Conservation (phyloP, 2,797 vertebrate genomes). For the Psittacula echo region DNA sequence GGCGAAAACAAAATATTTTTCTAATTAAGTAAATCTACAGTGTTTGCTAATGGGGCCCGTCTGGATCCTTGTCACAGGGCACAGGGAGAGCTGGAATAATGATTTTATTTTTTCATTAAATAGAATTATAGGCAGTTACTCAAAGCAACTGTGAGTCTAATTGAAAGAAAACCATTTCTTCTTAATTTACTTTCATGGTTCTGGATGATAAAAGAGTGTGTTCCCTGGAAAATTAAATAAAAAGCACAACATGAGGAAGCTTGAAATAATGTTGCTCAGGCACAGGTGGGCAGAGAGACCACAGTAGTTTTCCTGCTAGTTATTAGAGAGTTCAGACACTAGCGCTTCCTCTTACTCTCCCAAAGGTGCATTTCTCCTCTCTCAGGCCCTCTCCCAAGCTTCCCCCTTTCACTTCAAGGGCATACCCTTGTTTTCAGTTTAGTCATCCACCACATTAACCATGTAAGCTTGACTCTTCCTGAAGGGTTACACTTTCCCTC, state of each 20-base stretch:
- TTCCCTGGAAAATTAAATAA: conserved; percentile 82
- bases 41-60: conserved; percentile 79
- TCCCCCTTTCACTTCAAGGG: neutral
- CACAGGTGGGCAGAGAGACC: conserved; percentile 52
- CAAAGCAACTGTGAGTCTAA: conserved; percentile 84
- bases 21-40: conserved; percentile 86
- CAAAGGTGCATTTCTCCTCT: neutral
- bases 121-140: conserved; percentile 88
- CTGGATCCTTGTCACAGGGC: conserved; percentile 78
- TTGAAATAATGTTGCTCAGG: neutral
- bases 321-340: neutral
- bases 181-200: conserved; percentile 85
- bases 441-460: rapidly evolving
- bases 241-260: conserved; percentile 73
- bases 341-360: neutral
- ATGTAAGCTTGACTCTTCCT: neutral
- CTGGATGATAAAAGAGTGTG: conserved; percentile 83
- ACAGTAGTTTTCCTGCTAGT: neutral
- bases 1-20: conserved; percentile 85
- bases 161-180: conserved; percentile 88
- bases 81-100: conserved; percentile 81
- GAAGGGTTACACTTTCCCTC: neutral
- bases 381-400: neutral
- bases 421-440: neutral
- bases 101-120: conserved; percentile 88